Base-by-base conservation (phyloP, 2,888 invertebrate species). In the Penaeus monodon region DNA sequence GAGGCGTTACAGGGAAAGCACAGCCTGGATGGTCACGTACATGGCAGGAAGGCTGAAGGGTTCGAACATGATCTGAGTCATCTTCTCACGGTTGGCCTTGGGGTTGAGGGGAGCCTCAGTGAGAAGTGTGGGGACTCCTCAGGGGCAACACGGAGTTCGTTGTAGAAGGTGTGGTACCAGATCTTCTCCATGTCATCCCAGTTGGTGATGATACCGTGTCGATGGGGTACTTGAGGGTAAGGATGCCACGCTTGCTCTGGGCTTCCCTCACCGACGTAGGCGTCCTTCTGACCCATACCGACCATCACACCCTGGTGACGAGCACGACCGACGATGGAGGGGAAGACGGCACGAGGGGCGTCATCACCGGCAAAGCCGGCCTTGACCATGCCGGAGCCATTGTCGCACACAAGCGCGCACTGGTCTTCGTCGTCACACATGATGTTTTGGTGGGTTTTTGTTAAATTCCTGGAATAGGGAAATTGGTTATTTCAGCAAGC, bases 131-230 rank as follows among this genome's bases (percentile, higher is more conserved):
- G 84, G 27, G 76, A 84, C 66, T 97, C 97, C 93, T 98, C 97
- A 90, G 98, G 98, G 85, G 98, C 98, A 83, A 98, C 98, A 93
- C 98, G 95, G 92, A 98, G 95, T 93, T 98, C 97, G 93, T 98
- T 98, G 96, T 98, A 98, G 95, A 98, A 98, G 92, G 98, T 98
- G 94, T 98, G 98, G 93, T 98, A 98, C 98, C 98, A 98, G 94
- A 98, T 98, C 94, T 98, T 98, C 94, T 98, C 98, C 98, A 98
- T 98, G 92, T 98, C 98, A 92, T 98, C 98, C 98, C 98, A 98
- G 95, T 98, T 98, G 93, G 98, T 98, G 91, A 90, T 85, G 86
- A 90, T 90, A 64, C 90, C 90, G 79, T 90, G 90, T 44, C 90
- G 6, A 90, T 77, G 65, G 90, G 90, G 78, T 90, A 90, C 64